These are phyloP conservation scores for Cryptoprocta ferox DNA, from an alignment of 2,797 vertebrate species.

Conservation along the genomic window DNA sequence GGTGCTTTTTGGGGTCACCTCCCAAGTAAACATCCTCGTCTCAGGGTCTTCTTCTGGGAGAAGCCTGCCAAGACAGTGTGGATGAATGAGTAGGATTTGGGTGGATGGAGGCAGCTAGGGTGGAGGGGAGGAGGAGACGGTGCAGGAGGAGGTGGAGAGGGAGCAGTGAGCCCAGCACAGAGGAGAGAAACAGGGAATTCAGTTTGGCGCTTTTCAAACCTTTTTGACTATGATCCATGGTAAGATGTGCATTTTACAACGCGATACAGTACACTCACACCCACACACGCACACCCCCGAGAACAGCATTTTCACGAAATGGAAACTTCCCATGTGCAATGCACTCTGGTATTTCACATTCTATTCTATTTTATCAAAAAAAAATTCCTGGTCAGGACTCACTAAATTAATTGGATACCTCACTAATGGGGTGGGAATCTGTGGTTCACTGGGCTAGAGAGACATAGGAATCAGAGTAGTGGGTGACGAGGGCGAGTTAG, in stretches of 20 bases:
- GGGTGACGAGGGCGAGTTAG: background rate
- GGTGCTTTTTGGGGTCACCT: background rate
- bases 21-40: background rate
- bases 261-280: background rate
- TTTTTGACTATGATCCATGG: background rate
- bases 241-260: background rate
- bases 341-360: background rate
- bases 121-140: too few species aligned
- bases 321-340: background rate
- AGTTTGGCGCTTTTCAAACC: background rate
- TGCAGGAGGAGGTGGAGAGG: background rate
- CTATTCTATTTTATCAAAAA: background rate
- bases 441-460: background rate
- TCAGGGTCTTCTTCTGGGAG: background rate
- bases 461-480: background rate
- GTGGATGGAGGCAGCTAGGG: background rate
- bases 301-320: conserved; percentile 19
- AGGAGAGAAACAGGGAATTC: background rate
- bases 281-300: background rate
- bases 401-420: background rate
- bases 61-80: background rate
- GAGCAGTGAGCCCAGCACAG: background rate
- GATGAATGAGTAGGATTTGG: background rate
- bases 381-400: background rate
- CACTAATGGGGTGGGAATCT: background rate